These are phyloP conservation scores for Saccopteryx leptura DNA, from an alignment of 2,113 vertebrate genomes.

Conservation along the genomic window DNA sequence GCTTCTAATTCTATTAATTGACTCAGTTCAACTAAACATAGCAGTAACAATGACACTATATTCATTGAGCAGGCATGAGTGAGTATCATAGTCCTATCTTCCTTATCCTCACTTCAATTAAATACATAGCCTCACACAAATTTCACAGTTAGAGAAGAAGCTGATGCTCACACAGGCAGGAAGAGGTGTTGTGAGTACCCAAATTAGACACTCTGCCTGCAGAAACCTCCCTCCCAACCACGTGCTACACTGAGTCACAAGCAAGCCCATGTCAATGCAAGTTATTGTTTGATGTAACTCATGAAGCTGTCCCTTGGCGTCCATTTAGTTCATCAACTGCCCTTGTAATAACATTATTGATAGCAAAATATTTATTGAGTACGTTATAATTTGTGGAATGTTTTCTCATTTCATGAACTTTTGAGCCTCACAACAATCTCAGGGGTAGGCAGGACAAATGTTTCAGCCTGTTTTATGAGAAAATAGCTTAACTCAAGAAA, in stretches of 20 bases:
- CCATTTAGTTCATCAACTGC: too few relatives aligned
- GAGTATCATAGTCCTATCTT: rapidly evolving
- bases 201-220: rapidly evolving
- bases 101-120: not conserved
- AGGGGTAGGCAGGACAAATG: not conserved
- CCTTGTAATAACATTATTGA: too few relatives aligned
- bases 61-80: not conserved
- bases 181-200: too few relatives aligned
- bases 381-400: not conserved
- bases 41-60: rapidly evolving
- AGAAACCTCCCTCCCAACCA: not conserved
- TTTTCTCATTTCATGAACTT: not conserved
- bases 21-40: not conserved
- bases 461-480: not conserved
- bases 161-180: not conserved
- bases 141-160: not conserved
- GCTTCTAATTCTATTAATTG: not conserved
- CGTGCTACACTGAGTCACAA: rapidly evolving
- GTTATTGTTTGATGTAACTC: too few relatives aligned
- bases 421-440: not conserved
- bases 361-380: too few relatives aligned
- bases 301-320: rapidly evolving
- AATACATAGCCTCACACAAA: not conserved
- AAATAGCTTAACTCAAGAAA: not conserved
- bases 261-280: rapidly evolving